Evolutionary conservation across 1,140 invertebrate species (phyloP).

Genomic region (Listronotus bonariensis): DNA sequence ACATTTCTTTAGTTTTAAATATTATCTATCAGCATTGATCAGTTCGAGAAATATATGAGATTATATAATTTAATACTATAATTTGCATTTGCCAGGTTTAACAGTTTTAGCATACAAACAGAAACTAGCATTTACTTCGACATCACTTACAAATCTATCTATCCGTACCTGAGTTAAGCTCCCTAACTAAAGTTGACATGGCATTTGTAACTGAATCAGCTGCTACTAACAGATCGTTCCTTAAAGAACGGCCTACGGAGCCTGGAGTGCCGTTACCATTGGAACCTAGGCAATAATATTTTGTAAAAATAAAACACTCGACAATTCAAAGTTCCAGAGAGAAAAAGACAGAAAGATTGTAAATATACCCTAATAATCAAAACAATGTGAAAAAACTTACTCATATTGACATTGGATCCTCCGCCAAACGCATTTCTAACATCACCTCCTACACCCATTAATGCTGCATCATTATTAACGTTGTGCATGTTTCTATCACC

Average conservation of each 20-base stretch:
- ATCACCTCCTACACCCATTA: slow-evolving; percentile 64
- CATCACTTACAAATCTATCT: slow-evolving; percentile 35
- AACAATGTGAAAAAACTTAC: slow-evolving; percentile 25
- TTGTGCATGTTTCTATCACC: slow-evolving; percentile 46
- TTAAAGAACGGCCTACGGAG: slow-evolving; percentile 67
- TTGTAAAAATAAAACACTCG: too few relatives aligned
- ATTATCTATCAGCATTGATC: too few relatives aligned
- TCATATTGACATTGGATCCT: slow-evolving; percentile 43
- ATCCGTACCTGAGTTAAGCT: slow-evolving; percentile 86
- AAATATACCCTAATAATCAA: too few relatives aligned
- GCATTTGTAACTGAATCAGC: slow-evolving; percentile 95
- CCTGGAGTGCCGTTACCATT: slow-evolving; percentile 55
- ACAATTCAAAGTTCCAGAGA: too few relatives aligned
- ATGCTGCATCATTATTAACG: slow-evolving; percentile 48
- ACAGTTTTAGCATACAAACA: slow-evolving; percentile 7
- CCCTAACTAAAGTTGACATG: slow-evolving; percentile 93
- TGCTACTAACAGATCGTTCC: slow-evolving; percentile 86
- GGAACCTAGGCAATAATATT: slow-evolving; percentile 27
- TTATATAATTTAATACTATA: too few relatives aligned
- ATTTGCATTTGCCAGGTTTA: background rate
- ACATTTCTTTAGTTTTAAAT: too few relatives aligned
- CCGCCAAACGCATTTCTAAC: slow-evolving; percentile 58
- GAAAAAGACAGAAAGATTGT: too few relatives aligned
- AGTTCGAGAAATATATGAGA: too few relatives aligned
- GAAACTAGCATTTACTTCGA: background rate